A percentile compares a stretch with the other conserved stretches of the same genome.
phyloP scores from a whole-genome alignment of 37 sponge, comb jelly and placozoan species.

The Trichoplax adhaerens region DNA sequence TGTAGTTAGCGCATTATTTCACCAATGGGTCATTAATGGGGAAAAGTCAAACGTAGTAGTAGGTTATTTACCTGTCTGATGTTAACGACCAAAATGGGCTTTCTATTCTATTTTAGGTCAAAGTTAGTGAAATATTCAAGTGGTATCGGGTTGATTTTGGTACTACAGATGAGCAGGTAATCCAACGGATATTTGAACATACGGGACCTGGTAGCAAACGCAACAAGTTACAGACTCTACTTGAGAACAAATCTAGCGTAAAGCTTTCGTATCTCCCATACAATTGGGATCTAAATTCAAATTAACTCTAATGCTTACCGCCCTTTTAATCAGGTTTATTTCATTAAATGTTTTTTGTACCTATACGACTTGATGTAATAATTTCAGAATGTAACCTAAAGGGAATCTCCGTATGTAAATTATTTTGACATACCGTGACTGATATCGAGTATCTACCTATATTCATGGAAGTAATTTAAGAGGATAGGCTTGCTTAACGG shows the following conservation, averaged over 20 bases:
- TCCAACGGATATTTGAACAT: slow-evolving; percentile 27
- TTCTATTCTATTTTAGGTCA: slow-evolving; percentile 21
- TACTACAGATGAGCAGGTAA: slow-evolving; percentile 35
- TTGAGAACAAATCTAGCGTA: slow-evolving; percentile 3
- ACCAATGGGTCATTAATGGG: slow-evolving; percentile 24
- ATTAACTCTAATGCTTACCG: not conserved
- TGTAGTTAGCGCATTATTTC: too few relatives aligned
- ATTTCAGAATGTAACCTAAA: too few relatives aligned
- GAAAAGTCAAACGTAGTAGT: slow-evolving; percentile 39
- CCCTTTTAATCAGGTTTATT: too few relatives aligned
- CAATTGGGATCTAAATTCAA: slow-evolving; percentile 74
- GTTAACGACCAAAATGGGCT: slow-evolving; percentile 6
- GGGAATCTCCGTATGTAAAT: too few relatives aligned
- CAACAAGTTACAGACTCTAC: slow-evolving; percentile 8
- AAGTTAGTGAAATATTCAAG: slow-evolving; percentile 56
- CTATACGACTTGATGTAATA: too few relatives aligned
- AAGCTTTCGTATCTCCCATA: slow-evolving; percentile 45
- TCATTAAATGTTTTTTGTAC: too few relatives aligned
- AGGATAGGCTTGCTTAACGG: too few relatives aligned
- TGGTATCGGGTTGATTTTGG: slow-evolving; percentile 98
- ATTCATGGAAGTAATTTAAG: too few relatives aligned
- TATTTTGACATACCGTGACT: too few relatives aligned
- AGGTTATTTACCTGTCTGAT: not conserved
- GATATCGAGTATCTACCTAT: too few relatives aligned
- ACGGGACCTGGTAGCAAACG: slow-evolving; percentile 34